These are phyloP conservation scores for Grammomys dolichurus DNA, from an alignment of 2,113 vertebrate genomes.

Conservation along the genomic window DNA sequence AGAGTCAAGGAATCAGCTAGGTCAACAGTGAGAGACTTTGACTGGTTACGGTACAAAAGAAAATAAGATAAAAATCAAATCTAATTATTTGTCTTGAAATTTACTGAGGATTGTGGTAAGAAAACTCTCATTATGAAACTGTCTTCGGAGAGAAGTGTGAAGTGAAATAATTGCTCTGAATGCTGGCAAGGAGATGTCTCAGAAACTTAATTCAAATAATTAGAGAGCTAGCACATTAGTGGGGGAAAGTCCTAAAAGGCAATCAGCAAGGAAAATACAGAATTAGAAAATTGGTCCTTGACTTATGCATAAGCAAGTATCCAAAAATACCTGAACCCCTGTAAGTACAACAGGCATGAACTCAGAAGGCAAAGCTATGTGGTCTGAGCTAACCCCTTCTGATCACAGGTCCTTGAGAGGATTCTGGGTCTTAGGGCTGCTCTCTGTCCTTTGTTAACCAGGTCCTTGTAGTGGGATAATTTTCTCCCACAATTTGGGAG, in stretches of 20 bases:
- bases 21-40: neutral
- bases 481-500: too few species aligned
- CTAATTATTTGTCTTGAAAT: constrained; percentile 34
- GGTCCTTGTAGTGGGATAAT: neutral
- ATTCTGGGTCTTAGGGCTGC: rapidly evolving
- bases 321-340: neutral
- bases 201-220: constrained; percentile 39
- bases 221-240: neutral
- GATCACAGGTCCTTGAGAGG: too few species aligned
- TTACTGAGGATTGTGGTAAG: neutral
- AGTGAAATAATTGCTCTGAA: neutral
- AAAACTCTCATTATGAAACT: neutral
- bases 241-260: neutral
- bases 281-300: neutral
- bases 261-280: neutral
- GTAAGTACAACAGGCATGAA: neutral
- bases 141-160: constrained; percentile 7
- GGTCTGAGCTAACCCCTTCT: too few species aligned
- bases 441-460: neutral
- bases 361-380: neutral
- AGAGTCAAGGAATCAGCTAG: neutral
- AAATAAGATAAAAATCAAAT: constrained; percentile 9
- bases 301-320: neutral
- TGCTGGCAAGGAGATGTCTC: neutral
- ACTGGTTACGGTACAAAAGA: neutral